Conservation (phyloP, 2,888 invertebrate genomes). For the Acronicta alni region DNA sequence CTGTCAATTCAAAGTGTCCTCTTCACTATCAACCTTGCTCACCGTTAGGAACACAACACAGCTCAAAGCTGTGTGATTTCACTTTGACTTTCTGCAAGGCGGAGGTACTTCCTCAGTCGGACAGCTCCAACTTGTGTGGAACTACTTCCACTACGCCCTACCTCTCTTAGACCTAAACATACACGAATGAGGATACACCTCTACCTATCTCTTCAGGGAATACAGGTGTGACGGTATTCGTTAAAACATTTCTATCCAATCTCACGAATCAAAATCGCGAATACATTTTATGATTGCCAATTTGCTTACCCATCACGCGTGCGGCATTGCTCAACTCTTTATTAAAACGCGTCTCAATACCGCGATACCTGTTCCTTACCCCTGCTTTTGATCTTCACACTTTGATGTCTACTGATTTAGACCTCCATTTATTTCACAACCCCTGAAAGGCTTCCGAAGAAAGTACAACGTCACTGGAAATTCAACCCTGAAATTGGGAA, state of each 20-base stretch:
- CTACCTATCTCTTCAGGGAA: too few relatives aligned
- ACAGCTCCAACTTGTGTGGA: too few relatives aligned
- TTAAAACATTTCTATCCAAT: conserved; percentile 1
- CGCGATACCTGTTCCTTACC: conserved; percentile 68
- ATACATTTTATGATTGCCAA: conserved; percentile 51
- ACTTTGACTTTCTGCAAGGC: too few relatives aligned
- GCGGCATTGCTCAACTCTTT: conserved; percentile 50
- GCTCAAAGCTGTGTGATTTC: too few relatives aligned
- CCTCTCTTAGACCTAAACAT: too few relatives aligned
- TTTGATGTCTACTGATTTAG: conserved; percentile 61
- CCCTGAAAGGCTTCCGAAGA: conserved; percentile 21
- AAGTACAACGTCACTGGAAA: not conserved
- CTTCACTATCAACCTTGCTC: too few relatives aligned
- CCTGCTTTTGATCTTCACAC: conserved; percentile 65
- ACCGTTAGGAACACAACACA: too few relatives aligned
- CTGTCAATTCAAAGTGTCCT: too few relatives aligned
- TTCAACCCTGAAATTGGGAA: not conserved
- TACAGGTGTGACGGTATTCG: too few relatives aligned
- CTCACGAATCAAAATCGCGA: conserved; percentile 21
- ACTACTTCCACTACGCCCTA: too few relatives aligned
- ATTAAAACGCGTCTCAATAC: conserved; percentile 64
- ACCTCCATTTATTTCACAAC: conserved; percentile 47
- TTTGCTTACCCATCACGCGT: conserved; percentile 46
- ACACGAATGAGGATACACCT: too few relatives aligned
- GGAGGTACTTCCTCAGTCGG: too few relatives aligned